Base-by-base conservation (phyloP, 2,888 invertebrate species). In the Idaea biselata region DNA sequence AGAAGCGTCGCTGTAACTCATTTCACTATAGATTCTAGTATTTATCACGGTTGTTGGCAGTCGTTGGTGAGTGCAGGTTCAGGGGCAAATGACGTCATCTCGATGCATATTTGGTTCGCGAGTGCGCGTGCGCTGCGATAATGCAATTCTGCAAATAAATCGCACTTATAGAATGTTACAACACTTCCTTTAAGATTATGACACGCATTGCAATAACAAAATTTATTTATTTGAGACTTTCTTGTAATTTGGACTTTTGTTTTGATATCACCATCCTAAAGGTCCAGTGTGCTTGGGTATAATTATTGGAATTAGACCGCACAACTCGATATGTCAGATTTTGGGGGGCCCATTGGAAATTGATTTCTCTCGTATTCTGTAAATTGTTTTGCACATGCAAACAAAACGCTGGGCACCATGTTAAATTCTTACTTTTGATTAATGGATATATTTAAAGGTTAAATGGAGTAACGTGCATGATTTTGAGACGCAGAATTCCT, bases 101-200 rank as follows among this genome's bases (percentile, higher is more conserved):
- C 66, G 68, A 73, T 82, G 81, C 80, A 80, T 73, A 79, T 78
- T 78, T 78, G 77, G 78, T 68, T 57, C 63, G 68, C 60, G 65
- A 67, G 72, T 72, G 69, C n/a, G 17, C 16, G 70, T 72, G 69
- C n/a, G 17, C 0, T 17, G 16, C 16, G n/a, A 55, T 7, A 55
- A 16, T 55, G 55, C 55, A 55, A 17, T 16, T n/a, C 55, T 55
- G 16, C 55, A 55, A 55, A 17, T 55, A 17, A 55, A 55, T 55
- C 17, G 55, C 55, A 16, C 55, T 44, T 11, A 44, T 44, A 44
- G 44, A 44, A 55, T 54, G 62, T 54, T 60, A 44, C 44, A 5
- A 44, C 44, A 44, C 44, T 44, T 44, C 44, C 44, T 44, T 44
- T 44, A 44, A 0, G 44, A 8, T 11, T 44, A 11, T 0, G 11